Evolutionary conservation across 2,888 invertebrate genomes (phyloP), one percentile per base, ranked within the genome.

Genomic region (Thumatha senex): DNA sequence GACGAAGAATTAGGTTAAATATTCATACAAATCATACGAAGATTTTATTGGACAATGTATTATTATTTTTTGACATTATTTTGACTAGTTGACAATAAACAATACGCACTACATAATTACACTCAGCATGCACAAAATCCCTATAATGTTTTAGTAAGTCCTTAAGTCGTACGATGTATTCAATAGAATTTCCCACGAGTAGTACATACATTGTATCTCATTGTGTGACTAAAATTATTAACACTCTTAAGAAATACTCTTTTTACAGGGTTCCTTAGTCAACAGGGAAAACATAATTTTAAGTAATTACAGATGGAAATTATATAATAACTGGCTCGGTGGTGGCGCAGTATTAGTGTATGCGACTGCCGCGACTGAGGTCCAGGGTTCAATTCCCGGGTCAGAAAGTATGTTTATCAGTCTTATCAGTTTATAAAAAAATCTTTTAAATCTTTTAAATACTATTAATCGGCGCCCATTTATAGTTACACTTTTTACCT

Each of bases 121-220:
- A 44, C 12, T 18, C 12, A 9, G 40, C 11, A 46, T 41, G 30
- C 43, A 52, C 42, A 18, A 45, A 46, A 40, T 55, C 50, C 31
- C 51, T 47, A 44, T 11, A 46, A 51, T 49, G 56, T 58, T 52
- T 36, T 40, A 51, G 46, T 50, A 46, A 48, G 50, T 40, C 39
- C 7, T 4, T 42, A 38, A 63, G 57, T 60, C 59, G 44, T 40
- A 60, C 51, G n/a, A 66, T 63, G 55, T 49, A 7, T 52, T 49
- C 30, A 47, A 47, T 41, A n/a, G n/a, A 14, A 40, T 9, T 59
- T 64, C 64, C 63, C 64, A 66, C 63, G 63, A 40, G 15, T 13
- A 46, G 11, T 51, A n/a, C 41, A 15, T 56, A 24, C 18, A 24
- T 24, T 5, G 18, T 5, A 54, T 58, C 51, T 66, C 40, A 8